These are phyloP conservation scores for Drosophila auraria DNA, from an alignment of 1,140 invertebrate species.

Conservation along the genomic window DNA sequence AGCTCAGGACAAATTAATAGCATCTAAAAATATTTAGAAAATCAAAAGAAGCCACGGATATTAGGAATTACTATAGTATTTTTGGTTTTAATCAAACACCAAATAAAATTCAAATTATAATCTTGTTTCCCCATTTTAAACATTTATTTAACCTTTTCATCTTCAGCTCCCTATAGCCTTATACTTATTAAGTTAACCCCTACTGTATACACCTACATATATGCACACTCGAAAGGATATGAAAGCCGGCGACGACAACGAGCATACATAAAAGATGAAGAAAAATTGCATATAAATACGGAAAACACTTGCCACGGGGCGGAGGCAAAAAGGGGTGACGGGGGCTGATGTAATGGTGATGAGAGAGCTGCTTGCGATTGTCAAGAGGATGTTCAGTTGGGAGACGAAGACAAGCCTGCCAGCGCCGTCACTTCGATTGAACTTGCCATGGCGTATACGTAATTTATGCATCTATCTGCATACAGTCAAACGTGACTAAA, in stretches of 20 bases:
- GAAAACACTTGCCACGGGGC: constrained; percentile 31
- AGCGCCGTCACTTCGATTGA: constrained; percentile 60
- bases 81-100: too few relatives aligned
- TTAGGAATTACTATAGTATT: too few relatives aligned
- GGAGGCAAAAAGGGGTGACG: not conserved
- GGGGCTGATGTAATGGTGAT: constrained; percentile 13
- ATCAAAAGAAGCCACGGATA: not conserved
- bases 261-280: constrained; percentile 81
- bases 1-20: not conserved
- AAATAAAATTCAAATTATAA: not conserved
- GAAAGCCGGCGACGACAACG: constrained; percentile 74
- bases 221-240: constrained; percentile 75
- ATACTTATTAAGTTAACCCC: not conserved
- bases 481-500: constrained; percentile 13
- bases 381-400: constrained; percentile 63
- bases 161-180: not conserved
- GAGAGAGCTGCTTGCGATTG: constrained; percentile 59
- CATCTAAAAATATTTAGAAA: too few relatives aligned
- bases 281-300: constrained; percentile 82
- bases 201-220: constrained; percentile 12
- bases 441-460: constrained; percentile 69
- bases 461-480: constrained; percentile 64
- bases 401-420: constrained; percentile 27
- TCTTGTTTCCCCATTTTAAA: too few relatives aligned
- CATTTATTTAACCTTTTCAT: not conserved